Percentiles rank a stretch among this genome's conserved stretches.
Evolutionary conservation across 2,888 invertebrate genomes (phyloP).

Genomic region (Drosophila testacea): DNA sequence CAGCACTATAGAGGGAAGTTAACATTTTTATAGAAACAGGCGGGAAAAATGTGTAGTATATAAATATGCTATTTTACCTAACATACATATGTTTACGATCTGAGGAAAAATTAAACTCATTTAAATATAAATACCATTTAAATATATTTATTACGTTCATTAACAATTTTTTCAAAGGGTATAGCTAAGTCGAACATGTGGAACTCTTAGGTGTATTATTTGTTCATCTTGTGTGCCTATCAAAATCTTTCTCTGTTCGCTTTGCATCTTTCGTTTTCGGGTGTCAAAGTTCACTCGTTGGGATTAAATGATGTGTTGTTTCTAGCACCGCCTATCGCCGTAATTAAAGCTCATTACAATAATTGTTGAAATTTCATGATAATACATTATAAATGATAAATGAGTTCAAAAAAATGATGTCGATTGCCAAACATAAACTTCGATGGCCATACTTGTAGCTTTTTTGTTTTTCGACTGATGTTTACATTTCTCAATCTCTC

Average conservation of each 20-base stretch:
- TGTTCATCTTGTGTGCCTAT: conserved; percentile 26
- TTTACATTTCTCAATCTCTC: conserved; percentile 29
- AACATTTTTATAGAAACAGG: not conserved
- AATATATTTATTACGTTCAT: not conserved
- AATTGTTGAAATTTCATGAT: conserved; percentile 37
- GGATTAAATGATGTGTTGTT: conserved; percentile 55
- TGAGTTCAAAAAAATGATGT: conserved; percentile 3
- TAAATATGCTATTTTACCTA: no score
- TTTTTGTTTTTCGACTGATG: conserved; percentile 25
- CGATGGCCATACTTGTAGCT: conserved; percentile 4
- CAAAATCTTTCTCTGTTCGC: conserved; percentile 25
- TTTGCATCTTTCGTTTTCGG: conserved; percentile 27
- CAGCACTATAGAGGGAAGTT: conserved; percentile 1
- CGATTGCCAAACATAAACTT: conserved; percentile 14
- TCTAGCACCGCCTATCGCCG: conserved; percentile 46
- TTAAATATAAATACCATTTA: not conserved
- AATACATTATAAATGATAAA: conserved; percentile 2
- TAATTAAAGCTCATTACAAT: conserved; percentile 66
- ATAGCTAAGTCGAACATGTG: conserved; percentile 14
- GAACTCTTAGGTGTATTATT: conserved; percentile 9
- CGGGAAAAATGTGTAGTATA: not conserved
- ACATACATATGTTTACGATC: no score
- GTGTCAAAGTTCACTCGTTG: conserved; percentile 65
- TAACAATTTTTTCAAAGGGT: conserved; percentile 4
- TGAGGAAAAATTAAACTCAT: no score